These are phyloP conservation scores for Agapostemon virescens DNA, from an alignment of 2,888 invertebrate species.

Conservation along the genomic window DNA sequence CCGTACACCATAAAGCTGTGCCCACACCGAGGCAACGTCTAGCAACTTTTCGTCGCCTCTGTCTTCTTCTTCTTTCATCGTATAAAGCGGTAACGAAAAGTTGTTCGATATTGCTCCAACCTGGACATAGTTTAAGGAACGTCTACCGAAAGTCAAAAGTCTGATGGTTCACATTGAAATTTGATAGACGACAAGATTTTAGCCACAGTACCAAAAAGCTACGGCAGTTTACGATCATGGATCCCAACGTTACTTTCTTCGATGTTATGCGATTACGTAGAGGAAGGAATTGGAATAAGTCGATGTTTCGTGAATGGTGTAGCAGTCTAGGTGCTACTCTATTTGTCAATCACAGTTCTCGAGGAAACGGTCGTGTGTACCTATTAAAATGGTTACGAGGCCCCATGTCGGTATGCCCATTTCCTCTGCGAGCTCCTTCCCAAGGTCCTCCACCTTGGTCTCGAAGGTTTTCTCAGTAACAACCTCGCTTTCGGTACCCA, in stretches of 20 bases:
- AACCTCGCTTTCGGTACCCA: slow-evolving; percentile 56
- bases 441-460: slow-evolving; percentile 81
- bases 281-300: neutral
- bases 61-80: neutral
- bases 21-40: neutral
- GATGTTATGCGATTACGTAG: no score
- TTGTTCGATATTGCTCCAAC: neutral
- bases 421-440: slow-evolving; percentile 85
- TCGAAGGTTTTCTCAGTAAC: slow-evolving; percentile 72
- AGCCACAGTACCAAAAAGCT: neutral
- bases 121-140: neutral
- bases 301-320: neutral
- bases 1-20: neutral
- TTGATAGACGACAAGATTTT: neutral
- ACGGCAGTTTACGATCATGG: neutral
- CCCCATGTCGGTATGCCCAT: slow-evolving; percentile 92
- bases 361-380: slow-evolving; percentile 79
- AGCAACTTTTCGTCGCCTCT: no score
- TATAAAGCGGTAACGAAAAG: neutral
- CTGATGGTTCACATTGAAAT: neutral
- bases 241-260: neutral
- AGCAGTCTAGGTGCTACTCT: neutral
- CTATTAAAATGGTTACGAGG: slow-evolving; percentile 91
- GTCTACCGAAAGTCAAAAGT: neutral
- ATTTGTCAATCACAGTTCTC: neutral